These are phyloP conservation scores for Ailurus styani DNA, from an alignment of 2,113 vertebrate genomes.

Conservation along the genomic window DNA sequence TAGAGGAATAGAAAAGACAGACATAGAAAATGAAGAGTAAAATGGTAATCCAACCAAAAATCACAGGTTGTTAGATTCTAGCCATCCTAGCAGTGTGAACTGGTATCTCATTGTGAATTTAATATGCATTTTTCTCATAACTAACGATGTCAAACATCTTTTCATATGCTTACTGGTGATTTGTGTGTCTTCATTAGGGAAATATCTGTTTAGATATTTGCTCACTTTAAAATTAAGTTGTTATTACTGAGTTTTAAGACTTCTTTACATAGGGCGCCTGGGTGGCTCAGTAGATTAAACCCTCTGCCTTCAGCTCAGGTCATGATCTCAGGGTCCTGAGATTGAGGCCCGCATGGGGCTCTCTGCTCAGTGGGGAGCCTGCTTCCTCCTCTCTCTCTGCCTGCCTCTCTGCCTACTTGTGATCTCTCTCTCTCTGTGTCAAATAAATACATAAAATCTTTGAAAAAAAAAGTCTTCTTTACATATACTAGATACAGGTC, in stretches of 20 bases:
- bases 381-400: too few species aligned
- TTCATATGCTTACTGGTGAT: background rate
- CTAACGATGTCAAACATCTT: background rate
- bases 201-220: background rate
- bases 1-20: background rate
- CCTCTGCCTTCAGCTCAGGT: too few species aligned
- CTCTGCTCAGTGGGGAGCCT: too few species aligned
- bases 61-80: background rate
- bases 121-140: background rate
- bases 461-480: background rate
- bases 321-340: too few species aligned
- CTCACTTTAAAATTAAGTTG: background rate
- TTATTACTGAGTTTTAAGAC: background rate
- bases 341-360: too few species aligned
- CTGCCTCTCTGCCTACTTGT: too few species aligned
- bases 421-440: too few species aligned
- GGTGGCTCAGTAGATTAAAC: too few species aligned
- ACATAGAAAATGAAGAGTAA: background rate
- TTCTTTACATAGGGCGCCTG: background rate
- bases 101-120: background rate
- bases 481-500: background rate
- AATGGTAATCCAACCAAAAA: background rate
- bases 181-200: background rate
- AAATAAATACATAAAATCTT: too few species aligned
- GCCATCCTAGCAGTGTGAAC: background rate